Percentiles rank a stretch among this genome's conserved stretches.
phyloP scores from a whole-genome alignment of 2,797 vertebrate species.

The Tadarida brasiliensis region DNA sequence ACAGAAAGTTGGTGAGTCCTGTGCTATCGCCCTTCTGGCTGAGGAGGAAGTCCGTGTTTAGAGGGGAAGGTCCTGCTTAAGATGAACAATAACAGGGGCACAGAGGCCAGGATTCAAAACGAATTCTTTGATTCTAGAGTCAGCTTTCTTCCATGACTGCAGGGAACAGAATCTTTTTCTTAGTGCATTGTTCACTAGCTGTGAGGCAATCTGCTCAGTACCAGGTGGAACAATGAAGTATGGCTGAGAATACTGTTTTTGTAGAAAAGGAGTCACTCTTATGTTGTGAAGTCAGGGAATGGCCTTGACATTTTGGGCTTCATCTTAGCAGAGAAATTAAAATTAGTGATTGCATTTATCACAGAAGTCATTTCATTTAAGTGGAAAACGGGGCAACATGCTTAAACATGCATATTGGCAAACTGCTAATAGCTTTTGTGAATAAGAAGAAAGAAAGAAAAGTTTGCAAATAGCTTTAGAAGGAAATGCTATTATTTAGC shows the following conservation, averaged over 20 bases:
- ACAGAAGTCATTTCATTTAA: slow-evolving; percentile 40
- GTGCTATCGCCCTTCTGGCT: background rate
- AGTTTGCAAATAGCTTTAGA: slow-evolving; percentile 42
- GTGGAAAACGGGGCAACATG: slow-evolving; percentile 16
- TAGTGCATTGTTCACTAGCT: background rate
- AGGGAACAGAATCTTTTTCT: slow-evolving; percentile 3
- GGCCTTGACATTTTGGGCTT: background rate
- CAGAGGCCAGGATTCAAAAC: background rate
- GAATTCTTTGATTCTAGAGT: background rate
- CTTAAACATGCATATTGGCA: slow-evolving; percentile 41
- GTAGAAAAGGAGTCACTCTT: background rate
- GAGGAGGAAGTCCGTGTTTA: background rate
- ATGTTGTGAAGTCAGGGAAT: background rate
- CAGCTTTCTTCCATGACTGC: background rate
- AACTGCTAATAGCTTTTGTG: slow-evolving; percentile 47
- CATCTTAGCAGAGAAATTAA: slow-evolving; percentile 37
- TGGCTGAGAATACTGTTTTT: background rate
- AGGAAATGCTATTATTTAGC: slow-evolving; percentile 13
- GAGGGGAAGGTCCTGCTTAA: background rate
- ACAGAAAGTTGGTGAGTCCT: background rate
- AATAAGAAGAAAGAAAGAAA: slow-evolving; percentile 48
- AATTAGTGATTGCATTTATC: slow-evolving; percentile 35
- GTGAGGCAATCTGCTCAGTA: background rate
- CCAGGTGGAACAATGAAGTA: background rate
- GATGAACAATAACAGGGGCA: background rate